Conservation (phyloP, 2,113 vertebrate genomes). For the Erythrocebus patas region DNA sequence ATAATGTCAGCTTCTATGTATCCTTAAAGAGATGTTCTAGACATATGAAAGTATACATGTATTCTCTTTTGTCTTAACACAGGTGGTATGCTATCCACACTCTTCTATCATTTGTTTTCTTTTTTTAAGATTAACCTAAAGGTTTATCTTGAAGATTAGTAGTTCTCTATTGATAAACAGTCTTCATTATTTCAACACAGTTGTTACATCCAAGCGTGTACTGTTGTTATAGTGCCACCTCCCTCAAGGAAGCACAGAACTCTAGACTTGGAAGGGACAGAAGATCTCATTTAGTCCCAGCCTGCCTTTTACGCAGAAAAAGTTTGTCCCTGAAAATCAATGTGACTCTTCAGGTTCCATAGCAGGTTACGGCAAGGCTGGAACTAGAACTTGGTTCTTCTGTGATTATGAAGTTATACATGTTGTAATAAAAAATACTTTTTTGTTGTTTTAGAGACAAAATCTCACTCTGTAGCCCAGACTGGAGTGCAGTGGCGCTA, state of each 20-base stretch:
- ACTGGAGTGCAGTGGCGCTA: no score
- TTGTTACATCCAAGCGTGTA: not conserved
- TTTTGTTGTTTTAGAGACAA: not conserved
- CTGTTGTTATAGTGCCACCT: not conserved
- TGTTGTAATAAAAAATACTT: slow-evolving; percentile 29
- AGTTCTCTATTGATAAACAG: not conserved
- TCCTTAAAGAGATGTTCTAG: not conserved
- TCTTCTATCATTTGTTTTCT: not conserved
- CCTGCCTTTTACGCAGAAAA: slow-evolving; percentile 1
- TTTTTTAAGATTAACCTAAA: not conserved
- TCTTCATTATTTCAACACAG: slow-evolving; percentile 13
- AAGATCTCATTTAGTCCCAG: not conserved
- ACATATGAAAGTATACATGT: not conserved
- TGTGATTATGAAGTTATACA: slow-evolving; percentile 29
- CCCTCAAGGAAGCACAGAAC: not conserved
- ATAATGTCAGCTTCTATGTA: not conserved
- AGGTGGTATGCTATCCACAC: not conserved
- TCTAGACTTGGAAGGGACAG: not conserved
- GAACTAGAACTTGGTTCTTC: not conserved
- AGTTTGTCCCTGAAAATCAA: not conserved
- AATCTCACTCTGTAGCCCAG: no score
- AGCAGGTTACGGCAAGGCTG: not conserved
- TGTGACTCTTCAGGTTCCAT: not conserved
- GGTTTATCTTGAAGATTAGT: not conserved
- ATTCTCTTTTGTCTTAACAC: not conserved